Evolutionary conservation across 2,888 invertebrate genomes (phyloP).

Genomic region (Agriopis leucophaearia): DNA sequence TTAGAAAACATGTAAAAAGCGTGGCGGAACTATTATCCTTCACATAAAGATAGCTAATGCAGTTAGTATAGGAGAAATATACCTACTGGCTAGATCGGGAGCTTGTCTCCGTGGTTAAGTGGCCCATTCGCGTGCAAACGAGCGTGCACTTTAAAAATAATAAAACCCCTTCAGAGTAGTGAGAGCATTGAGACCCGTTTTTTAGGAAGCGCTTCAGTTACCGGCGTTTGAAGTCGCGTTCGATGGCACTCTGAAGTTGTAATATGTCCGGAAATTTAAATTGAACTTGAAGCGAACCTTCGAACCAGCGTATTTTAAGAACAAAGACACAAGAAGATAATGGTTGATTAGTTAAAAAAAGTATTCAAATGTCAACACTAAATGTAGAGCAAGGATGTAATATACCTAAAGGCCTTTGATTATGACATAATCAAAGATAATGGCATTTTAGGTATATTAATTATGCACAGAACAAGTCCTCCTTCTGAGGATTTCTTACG

Average conservation of each 20-base stretch:
- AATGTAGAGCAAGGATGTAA: too few species aligned
- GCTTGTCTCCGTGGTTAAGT: conserved; percentile 84
- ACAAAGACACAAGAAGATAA: too few species aligned
- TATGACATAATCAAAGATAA: too few species aligned
- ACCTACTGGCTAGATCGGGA: conserved; percentile 59
- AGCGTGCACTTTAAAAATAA: conserved; percentile 85
- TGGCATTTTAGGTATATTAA: too few species aligned
- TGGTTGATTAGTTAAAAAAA: too few species aligned
- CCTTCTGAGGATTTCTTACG: too few species aligned
- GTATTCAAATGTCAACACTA: too few species aligned
- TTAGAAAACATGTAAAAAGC: conserved; percentile 79
- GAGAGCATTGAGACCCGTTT: conserved; percentile 39
- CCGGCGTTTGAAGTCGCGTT: conserved; percentile 40
- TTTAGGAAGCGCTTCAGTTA: conserved; percentile 40
- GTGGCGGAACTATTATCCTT: conserved; percentile 80
- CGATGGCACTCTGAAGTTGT: conserved; percentile 35
- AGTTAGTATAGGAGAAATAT: conserved; percentile 71
- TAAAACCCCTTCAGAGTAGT: conserved; percentile 79
- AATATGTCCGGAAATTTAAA: conserved; percentile 37
- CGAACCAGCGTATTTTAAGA: too few species aligned
- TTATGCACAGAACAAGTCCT: too few species aligned
- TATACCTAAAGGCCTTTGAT: too few species aligned
- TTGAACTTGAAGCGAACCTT: neutral
- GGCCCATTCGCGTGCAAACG: conserved; percentile 87
- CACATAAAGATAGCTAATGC: conserved; percentile 78